Conservation (phyloP, 2,888 invertebrate species). For the Drosophila limbata region DNA sequence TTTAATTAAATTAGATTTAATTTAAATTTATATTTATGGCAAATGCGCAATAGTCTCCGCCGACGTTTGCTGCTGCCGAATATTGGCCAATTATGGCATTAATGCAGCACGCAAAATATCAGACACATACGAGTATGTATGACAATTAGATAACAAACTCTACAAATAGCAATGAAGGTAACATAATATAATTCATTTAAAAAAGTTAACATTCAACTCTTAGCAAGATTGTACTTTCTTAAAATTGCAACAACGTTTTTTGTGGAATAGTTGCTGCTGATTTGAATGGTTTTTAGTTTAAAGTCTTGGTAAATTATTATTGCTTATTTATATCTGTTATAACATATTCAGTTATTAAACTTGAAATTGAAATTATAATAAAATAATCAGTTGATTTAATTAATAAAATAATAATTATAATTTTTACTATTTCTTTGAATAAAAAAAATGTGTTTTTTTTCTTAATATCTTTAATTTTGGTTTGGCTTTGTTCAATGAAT, state of each 20-base stretch:
- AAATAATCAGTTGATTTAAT: neutral
- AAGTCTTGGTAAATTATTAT: neutral
- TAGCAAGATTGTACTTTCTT: neutral
- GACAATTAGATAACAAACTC: neutral
- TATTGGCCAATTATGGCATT: constrained; percentile 45
- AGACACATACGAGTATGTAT: neutral
- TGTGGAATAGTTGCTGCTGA: neutral
- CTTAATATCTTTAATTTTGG: too few species aligned
- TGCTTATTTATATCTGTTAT: neutral
- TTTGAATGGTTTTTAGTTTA: neutral
- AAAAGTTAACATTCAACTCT: neutral
- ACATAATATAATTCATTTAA: neutral
- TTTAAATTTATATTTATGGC: constrained; percentile 53
- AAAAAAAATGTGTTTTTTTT: too few species aligned
- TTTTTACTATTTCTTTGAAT: neutral
- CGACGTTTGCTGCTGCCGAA: constrained; percentile 13
- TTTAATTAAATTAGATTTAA: constrained; percentile 74
- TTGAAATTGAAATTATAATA: neutral
- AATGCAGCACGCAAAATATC: neutral
- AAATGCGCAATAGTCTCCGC: constrained; percentile 8
- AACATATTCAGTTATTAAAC: neutral
- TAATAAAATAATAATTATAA: neutral
- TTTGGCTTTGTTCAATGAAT: neutral
- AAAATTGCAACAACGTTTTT: neutral
- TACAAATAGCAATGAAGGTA: neutral